Base-by-base conservation (phyloP, 2,888 invertebrate species). In the Apamea epomidion region DNA sequence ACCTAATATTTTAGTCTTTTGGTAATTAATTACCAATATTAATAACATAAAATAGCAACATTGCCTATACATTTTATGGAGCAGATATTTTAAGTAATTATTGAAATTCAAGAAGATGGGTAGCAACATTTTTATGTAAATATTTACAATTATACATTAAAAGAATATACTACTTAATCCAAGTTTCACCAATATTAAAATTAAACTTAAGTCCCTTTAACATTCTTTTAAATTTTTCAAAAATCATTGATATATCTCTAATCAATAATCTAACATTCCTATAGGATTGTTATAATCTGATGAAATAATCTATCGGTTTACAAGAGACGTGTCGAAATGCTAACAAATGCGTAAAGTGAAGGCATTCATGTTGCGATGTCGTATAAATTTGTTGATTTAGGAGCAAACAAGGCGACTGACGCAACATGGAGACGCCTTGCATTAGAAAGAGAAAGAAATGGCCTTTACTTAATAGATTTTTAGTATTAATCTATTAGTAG, bases 291-390 rank as follows among this genome's bases (percentile, higher is more conserved):
- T 18, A 32, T 37, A 85, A 76, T 83, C 84, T 90, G 90, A 90
- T 89, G 82, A 80, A 88, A 87, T 62, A 78, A 72, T 77, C 70
- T 82, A 83, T 86, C 58, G 18, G 65, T 81, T 84, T 88, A 85
- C 88, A 69, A 45, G 72, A 37, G 67, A 74, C 64, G 68, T 77
- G 60, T 81, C 73, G 62, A 87, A 86, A 88, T 54, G 62, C 62
- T 48, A 62, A 84, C 64, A 58, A 42, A 78, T 70, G 77, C 37
- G n/a, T 60, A 25, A 45, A 72, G 45, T 77, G 64, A 69, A 80
- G 69, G 80, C 77, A 71, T 60, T 69, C 69, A 74, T 78, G 71
- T 77, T 60, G 45, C 12, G 64, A 42, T 69, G 62, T 70, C 51
- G 67, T 69, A 75, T 67, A 85, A 80, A 76, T 82, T 64, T 79